phyloP scores from a whole-genome alignment of 1,140 invertebrate species.

The Lepidurus apus region DNA sequence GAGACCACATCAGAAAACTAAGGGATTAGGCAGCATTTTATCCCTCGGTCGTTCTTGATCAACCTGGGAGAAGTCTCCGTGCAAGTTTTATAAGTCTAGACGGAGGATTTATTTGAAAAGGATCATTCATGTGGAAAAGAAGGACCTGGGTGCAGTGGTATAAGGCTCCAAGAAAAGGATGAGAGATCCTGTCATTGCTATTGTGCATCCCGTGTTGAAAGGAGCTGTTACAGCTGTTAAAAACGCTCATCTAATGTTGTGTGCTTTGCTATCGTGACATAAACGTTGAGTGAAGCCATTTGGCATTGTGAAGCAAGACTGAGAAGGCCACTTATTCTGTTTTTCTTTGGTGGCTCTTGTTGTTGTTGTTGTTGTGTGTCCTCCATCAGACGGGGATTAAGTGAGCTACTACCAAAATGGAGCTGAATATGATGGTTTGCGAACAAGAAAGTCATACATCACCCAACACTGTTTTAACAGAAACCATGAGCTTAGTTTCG shows the following conservation, averaged over 20 bases:
- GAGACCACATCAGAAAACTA: neutral
- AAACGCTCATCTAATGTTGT: neutral
- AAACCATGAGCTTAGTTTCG: conserved; percentile 12
- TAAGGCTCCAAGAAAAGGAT: conserved; percentile 10
- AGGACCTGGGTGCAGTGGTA: conserved; percentile 2
- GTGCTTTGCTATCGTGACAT: neutral
- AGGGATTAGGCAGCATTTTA: conserved; percentile 11
- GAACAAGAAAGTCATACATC: conserved; percentile 1
- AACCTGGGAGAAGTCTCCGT: neutral
- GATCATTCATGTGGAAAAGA: conserved; percentile 1
- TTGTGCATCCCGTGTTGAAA: neutral
- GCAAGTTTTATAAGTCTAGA: conserved; percentile 19
- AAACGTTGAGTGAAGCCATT: conserved; percentile 15
- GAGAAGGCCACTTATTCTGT: neutral
- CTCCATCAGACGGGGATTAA: neutral
- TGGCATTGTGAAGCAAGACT: neutral
- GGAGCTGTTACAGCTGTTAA: neutral
- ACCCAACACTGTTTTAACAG: neutral
- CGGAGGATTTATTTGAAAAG: conserved; percentile 19
- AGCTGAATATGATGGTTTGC: neutral
- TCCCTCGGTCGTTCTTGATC: conserved; percentile 14
- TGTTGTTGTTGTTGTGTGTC: too few relatives aligned
- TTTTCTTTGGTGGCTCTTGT: neutral
- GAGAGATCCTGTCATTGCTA: conserved; percentile 14
- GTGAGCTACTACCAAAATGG: neutral